Evolutionary conservation across 2,113 vertebrate species (phyloP).

Genomic region (Nasalis larvatus): DNA sequence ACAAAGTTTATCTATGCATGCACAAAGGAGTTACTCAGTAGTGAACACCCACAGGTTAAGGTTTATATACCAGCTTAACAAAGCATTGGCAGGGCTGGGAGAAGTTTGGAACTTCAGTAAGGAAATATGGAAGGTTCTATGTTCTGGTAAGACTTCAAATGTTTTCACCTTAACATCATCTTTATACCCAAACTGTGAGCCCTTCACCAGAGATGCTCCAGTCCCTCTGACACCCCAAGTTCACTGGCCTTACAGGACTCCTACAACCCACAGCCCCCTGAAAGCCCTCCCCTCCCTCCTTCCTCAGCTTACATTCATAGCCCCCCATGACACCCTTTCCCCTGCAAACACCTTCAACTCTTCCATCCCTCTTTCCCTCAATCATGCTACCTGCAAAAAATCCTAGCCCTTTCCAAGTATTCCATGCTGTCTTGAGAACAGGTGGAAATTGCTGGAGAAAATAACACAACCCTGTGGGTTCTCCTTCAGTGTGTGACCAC

Average conservation of each 20-base stretch:
- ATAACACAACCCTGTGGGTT: background rate
- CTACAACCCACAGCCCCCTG: fast-evolving
- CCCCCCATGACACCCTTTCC: no score
- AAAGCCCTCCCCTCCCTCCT: background rate
- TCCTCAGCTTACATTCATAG: background rate
- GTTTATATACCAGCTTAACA: background rate
- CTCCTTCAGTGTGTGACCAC: fast-evolving
- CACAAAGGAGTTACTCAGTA: background rate
- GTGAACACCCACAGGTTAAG: background rate
- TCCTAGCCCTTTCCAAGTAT: background rate
- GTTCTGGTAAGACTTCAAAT: background rate
- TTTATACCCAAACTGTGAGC: background rate
- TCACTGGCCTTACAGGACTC: background rate
- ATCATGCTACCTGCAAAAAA: background rate
- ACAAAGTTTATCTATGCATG: background rate
- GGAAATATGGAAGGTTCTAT: background rate
- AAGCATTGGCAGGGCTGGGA: background rate
- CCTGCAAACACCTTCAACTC: background rate
- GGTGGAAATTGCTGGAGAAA: background rate
- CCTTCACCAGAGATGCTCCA: background rate
- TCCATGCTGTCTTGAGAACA: background rate
- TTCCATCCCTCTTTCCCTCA: background rate
- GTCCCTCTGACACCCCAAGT: background rate
- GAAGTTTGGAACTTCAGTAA: background rate
- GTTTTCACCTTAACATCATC: background rate